phyloP scores from a whole-genome alignment of 2,888 invertebrate genomes.

The Chymomyza amoena region DNA sequence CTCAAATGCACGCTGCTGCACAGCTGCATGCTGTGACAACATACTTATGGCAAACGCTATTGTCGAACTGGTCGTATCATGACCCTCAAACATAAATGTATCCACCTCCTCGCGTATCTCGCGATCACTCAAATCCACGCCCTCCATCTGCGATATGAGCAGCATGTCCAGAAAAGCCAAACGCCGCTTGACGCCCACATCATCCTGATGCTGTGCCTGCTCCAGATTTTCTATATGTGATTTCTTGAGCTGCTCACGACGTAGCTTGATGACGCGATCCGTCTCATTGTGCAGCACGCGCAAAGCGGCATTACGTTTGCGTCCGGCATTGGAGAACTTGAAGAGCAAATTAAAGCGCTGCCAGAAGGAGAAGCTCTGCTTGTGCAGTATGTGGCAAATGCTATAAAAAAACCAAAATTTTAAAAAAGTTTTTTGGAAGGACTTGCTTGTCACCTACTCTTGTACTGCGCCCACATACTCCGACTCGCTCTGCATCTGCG shows the following conservation, averaged over 20 bases:
- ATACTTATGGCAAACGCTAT: conserved; percentile 80
- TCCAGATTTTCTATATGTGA: conserved; percentile 45
- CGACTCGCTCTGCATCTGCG: conserved; percentile 84
- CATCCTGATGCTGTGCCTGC: conserved; percentile 44
- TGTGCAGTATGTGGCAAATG: conserved; percentile 72
- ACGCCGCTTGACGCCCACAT: conserved; percentile 73
- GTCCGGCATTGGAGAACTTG: conserved; percentile 49
- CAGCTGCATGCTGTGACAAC: conserved; percentile 79
- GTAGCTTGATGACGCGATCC: conserved; percentile 69
- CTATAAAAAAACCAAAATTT: conserved; percentile 39
- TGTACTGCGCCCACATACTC: conserved; percentile 86
- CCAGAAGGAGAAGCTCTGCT: conserved; percentile 75
- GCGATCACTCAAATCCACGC: conserved; percentile 77
- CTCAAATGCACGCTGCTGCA: conserved; percentile 79
- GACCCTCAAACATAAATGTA: conserved; percentile 82
- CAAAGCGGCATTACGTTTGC: conserved; percentile 53
- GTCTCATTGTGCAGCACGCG: conserved; percentile 74
- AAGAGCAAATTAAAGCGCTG: conserved; percentile 67
- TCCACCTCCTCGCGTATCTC: conserved; percentile 81
- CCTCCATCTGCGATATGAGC: conserved; percentile 79
- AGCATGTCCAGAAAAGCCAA: conserved; percentile 80
- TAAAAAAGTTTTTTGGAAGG: too few species aligned
- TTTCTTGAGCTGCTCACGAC: conserved; percentile 64
- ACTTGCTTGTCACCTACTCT: conserved; percentile 80
- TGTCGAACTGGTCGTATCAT: conserved; percentile 81